phyloP scores from a whole-genome alignment of 2,888 invertebrate species.

The Diarsia mendica region DNA sequence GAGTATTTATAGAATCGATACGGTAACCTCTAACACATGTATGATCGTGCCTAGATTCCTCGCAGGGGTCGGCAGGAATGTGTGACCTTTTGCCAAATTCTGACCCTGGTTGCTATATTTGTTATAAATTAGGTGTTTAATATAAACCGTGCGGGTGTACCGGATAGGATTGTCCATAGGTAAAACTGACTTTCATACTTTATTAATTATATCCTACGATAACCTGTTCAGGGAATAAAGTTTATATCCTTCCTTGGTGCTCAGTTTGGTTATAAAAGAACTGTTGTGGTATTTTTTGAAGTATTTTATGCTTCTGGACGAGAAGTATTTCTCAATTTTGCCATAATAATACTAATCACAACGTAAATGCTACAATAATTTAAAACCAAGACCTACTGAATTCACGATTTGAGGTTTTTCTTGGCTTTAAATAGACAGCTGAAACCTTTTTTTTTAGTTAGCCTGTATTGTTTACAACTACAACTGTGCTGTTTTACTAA shows the following conservation, averaged over 20 bases:
- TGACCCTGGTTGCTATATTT: background rate
- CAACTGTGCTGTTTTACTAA: no score
- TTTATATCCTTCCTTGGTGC: background rate
- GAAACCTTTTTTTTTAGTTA: no score
- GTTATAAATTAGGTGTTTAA: background rate
- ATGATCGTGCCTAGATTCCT: background rate
- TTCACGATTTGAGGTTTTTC: background rate
- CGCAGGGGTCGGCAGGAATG: background rate
- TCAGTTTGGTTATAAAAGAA: background rate
- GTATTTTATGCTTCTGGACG: background rate
- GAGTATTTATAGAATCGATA: background rate
- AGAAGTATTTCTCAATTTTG: no score
- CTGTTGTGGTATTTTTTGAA: background rate
- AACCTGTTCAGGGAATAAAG: background rate
- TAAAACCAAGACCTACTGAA: no score
- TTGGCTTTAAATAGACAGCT: background rate
- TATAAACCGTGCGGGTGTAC: background rate
- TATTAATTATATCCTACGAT: background rate
- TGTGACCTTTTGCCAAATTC: background rate
- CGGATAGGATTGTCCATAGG: background rate
- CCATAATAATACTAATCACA: no score
- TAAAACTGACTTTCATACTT: background rate
- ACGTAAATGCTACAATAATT: no score
- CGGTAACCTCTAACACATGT: background rate
- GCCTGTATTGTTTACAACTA: no score